These are phyloP conservation scores for Xenotilapia caudafasciata DNA, from an alignment of 2,113 vertebrate species.

Conservation along the genomic window DNA sequence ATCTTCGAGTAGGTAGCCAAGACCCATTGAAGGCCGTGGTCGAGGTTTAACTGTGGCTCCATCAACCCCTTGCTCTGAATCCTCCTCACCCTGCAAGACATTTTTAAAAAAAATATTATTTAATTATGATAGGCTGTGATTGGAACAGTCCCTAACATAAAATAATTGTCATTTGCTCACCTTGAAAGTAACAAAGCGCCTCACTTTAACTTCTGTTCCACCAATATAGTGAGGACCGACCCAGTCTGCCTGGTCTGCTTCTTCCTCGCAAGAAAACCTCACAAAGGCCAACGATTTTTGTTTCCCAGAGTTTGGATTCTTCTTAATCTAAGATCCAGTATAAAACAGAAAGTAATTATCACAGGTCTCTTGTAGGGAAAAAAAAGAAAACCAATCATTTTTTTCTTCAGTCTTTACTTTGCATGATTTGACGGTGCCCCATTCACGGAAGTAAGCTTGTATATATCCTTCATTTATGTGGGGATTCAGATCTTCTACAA, in stretches of 20 bases:
- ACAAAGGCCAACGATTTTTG: constrained; percentile 24
- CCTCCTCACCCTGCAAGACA: background rate
- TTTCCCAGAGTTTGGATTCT: background rate
- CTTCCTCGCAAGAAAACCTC: constrained; percentile 31
- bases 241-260: constrained; percentile 47
- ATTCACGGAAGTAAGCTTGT: constrained; percentile 38
- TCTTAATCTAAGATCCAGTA: constrained; percentile 29
- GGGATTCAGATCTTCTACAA: constrained; percentile 35
- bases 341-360: background rate
- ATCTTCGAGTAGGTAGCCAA: constrained; percentile 54
- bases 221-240: constrained; percentile 36
- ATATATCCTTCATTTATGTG: constrained; percentile 36
- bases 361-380: background rate
- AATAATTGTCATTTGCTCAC: background rate
- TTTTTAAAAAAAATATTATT: accelerated
- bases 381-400: background rate
- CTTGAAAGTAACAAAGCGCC: constrained; percentile 43
- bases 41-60: accelerated
- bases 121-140: background rate
- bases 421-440: constrained; percentile 34
- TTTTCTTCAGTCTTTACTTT: constrained; percentile 22
- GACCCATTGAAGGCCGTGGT: constrained; percentile 2
- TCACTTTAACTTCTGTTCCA: constrained; percentile 27
- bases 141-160: background rate
- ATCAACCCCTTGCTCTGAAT: accelerated